Percentiles rank a stretch among this genome's conserved stretches.
Conservation (phyloP, 2,113 vertebrate species). For the Piprites chloris region DNA sequence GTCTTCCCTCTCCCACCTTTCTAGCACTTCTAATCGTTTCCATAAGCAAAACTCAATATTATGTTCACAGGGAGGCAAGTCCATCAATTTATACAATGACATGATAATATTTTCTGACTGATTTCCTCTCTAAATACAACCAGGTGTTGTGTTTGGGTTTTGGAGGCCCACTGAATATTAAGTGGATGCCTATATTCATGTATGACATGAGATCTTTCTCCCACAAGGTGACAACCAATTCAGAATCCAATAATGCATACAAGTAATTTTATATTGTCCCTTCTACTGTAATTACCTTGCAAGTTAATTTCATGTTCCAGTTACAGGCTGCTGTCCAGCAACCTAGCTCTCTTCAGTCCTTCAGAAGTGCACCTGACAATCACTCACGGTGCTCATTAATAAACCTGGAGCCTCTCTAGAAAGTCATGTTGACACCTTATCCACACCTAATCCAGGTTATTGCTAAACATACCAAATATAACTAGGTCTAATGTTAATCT, state of each 20-base stretch:
- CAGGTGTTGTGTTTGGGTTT: neutral
- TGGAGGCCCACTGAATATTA: neutral
- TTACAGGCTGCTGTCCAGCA: neutral
- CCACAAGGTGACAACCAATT: neutral
- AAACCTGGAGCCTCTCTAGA: neutral
- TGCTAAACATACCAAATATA: neutral
- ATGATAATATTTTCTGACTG: neutral
- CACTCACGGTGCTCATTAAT: neutral
- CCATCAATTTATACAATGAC: neutral
- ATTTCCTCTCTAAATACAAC: neutral
- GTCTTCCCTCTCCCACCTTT: neutral
- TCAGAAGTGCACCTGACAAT: neutral
- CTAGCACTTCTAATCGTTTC: fast-evolving
- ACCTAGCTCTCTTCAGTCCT: neutral
- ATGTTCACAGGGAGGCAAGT: neutral
- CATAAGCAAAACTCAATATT: neutral
- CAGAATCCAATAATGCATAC: slow-evolving; percentile 23
- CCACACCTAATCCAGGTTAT: neutral
- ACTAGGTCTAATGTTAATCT: neutral
- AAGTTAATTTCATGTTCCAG: slow-evolving; percentile 18
- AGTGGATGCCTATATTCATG: neutral
- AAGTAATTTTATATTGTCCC: slow-evolving; percentile 11
- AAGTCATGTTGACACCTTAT: neutral
- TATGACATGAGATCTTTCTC: neutral
- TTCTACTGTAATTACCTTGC: slow-evolving; percentile 22